Percentiles rank a stretch among this genome's conserved stretches.
These are phyloP conservation scores for Tenthredo scrophulariae DNA, from an alignment of 2,888 invertebrate species.

Conservation along the genomic window DNA sequence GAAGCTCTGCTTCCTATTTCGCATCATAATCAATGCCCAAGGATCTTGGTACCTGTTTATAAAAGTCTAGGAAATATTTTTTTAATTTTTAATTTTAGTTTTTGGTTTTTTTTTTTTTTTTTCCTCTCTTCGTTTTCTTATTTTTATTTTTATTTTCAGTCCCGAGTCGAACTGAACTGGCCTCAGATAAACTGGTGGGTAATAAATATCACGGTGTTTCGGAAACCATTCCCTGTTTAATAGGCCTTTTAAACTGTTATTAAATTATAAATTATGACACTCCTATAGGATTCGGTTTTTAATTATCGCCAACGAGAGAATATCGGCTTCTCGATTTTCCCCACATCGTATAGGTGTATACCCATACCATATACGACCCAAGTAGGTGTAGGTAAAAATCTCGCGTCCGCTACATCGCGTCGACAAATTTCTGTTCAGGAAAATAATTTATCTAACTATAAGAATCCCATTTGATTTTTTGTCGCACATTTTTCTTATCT, in stretches of 20 bases:
- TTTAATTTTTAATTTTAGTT: neutral
- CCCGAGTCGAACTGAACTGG: neutral
- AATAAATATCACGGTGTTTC: slow-evolving; percentile 74
- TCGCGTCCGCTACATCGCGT: neutral
- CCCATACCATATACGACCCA: too few species aligned
- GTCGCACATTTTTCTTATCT: too few species aligned
- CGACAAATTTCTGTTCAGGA: too few species aligned
- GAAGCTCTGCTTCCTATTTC: neutral
- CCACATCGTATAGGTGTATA: neutral
- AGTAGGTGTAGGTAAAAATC: neutral
- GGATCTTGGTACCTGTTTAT: too few species aligned
- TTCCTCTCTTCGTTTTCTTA: too few species aligned
- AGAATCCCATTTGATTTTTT: too few species aligned
- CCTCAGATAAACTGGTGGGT: slow-evolving; percentile 67
- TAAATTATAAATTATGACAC: slow-evolving; percentile 77
- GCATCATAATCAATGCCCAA: neutral
- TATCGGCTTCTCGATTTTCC: neutral
- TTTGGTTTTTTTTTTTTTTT: neutral
- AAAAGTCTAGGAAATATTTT: neutral
- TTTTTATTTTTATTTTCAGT: neutral
- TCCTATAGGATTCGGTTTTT: slow-evolving; percentile 28
- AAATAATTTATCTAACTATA: too few species aligned
- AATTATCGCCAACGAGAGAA: slow-evolving; percentile 14
- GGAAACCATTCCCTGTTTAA: slow-evolving; percentile 73
- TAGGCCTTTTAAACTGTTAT: slow-evolving; percentile 75